Evolutionary conservation across 2,888 invertebrate genomes (phyloP).

Genomic region (Tenthredo livida): DNA sequence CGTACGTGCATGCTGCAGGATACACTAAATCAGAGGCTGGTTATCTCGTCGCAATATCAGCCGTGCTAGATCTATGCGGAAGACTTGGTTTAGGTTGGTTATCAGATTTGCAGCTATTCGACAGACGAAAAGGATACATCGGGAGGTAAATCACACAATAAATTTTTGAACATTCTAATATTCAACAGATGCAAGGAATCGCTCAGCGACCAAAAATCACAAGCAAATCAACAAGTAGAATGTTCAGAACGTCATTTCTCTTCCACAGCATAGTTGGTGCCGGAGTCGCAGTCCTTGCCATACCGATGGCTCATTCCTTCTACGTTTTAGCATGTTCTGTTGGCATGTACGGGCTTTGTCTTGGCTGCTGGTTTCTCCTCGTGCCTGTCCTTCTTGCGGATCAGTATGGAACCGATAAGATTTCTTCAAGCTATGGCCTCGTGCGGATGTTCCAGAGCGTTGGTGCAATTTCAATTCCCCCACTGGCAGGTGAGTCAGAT

Average conservation of each 20-base stretch:
- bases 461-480: constrained; percentile 87
- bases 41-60: constrained; percentile 87
- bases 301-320: constrained; percentile 84
- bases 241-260: not conserved
- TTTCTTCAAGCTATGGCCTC: constrained; percentile 88
- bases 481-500: constrained; percentile 82
- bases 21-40: constrained; percentile 83
- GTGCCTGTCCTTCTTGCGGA: constrained; percentile 88
- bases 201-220: not conserved
- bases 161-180: not conserved
- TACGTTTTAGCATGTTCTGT: constrained; percentile 84
- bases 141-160: constrained; percentile 82
- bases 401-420: constrained; percentile 87
- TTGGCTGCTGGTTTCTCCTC: constrained; percentile 88
- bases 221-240: not conserved
- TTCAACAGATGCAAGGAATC: too few species aligned
- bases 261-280: constrained; percentile 84
- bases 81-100: constrained; percentile 87
- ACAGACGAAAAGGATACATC: constrained; percentile 86
- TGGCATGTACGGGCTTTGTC: constrained; percentile 85
- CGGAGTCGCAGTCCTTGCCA: constrained; percentile 84
- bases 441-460: constrained; percentile 89
- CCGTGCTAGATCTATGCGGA: constrained; percentile 86
- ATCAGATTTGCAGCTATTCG: constrained; percentile 86
- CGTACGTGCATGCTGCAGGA: constrained; percentile 85